Conservation (phyloP, 2,888 invertebrate species). For the Ormyrus pomaceus region DNA sequence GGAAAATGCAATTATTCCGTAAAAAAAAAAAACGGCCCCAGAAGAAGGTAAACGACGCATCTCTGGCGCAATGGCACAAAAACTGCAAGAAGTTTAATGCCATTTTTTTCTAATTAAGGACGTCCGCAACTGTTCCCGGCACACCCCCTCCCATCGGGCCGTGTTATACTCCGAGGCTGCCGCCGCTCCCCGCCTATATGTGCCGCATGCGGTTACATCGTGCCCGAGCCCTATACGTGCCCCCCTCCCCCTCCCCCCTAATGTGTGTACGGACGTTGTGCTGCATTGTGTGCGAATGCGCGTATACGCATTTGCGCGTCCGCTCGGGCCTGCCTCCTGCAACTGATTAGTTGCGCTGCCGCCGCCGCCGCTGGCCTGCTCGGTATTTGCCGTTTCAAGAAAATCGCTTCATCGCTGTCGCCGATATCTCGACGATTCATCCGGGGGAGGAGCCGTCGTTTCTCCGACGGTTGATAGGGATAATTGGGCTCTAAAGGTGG, state of each 20-base stretch:
- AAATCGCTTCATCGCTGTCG: conserved; percentile 12
- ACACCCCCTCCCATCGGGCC: not conserved
- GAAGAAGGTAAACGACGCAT: too few species aligned
- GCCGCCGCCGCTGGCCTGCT: too few species aligned
- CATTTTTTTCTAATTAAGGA: conserved; percentile 42
- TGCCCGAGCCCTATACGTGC: too few species aligned
- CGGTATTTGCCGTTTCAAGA: not conserved
- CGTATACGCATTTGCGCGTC: not conserved
- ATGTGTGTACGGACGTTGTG: conserved; percentile 7
- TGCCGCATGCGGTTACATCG: conserved; percentile 37
- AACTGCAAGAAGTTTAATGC: not conserved
- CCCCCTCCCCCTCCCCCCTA: not conserved
- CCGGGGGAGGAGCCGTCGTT: not conserved
- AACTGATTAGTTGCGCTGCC: not conserved
- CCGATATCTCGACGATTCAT: not conserved
- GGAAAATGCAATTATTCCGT: too few species aligned
- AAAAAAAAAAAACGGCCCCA: too few species aligned
- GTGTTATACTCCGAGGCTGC: conserved; percentile 13
- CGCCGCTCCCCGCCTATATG: not conserved
- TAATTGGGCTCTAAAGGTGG: too few species aligned
- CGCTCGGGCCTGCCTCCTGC: not conserved
- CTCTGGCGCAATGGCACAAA: too few species aligned
- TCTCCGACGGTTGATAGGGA: too few species aligned
- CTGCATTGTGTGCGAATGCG: conserved; percentile 16
- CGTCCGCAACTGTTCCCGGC: conserved; percentile 22